Conservation (phyloP, 2,888 invertebrate genomes). For the Augochlorella aurata region DNA sequence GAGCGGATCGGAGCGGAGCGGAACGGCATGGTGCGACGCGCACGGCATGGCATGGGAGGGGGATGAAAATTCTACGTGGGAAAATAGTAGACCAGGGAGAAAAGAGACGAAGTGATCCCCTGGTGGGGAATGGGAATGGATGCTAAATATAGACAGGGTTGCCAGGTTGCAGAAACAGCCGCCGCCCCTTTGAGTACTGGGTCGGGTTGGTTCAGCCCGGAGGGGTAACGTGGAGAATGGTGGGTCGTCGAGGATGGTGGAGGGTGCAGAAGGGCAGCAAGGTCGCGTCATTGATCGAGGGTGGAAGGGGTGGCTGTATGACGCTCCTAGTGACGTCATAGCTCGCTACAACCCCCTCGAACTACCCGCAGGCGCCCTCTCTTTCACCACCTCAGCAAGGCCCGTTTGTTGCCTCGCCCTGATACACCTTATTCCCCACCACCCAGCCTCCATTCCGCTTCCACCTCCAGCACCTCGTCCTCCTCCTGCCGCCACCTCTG, state of each 20-base stretch:
- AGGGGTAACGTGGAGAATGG: conserved; percentile 54
- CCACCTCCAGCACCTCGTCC: not conserved
- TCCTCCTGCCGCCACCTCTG: conserved; percentile 12
- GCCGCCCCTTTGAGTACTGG: conserved; percentile 80
- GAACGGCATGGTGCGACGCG: not conserved
- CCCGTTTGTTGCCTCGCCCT: conserved; percentile 64
- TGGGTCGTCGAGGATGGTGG: conserved; percentile 49
- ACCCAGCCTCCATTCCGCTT: conserved; percentile 1
- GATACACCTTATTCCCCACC: conserved; percentile 53
- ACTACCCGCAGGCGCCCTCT: conserved; percentile 70
- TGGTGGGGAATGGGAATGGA: conserved; percentile 68
- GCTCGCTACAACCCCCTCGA: conserved; percentile 70
- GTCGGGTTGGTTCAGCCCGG: conserved; percentile 68
- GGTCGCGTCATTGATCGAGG: conserved; percentile 81
- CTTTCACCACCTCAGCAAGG: conserved; percentile 54
- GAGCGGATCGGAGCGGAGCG: not conserved
- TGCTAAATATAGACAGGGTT: conserved; percentile 82
- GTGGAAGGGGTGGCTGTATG: conserved; percentile 74
- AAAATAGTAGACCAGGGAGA: conserved; percentile 38
- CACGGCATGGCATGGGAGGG: not conserved
- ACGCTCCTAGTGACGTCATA: conserved; percentile 78
- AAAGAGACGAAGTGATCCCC: conserved; percentile 36
- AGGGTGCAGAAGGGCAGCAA: conserved; percentile 72
- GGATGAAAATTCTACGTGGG: conserved; percentile 35
- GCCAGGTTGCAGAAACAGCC: conserved; percentile 82